These are phyloP conservation scores for Empidonax alnorum DNA, from an alignment of 2,113 vertebrate genomes.

Conservation along the genomic window DNA sequence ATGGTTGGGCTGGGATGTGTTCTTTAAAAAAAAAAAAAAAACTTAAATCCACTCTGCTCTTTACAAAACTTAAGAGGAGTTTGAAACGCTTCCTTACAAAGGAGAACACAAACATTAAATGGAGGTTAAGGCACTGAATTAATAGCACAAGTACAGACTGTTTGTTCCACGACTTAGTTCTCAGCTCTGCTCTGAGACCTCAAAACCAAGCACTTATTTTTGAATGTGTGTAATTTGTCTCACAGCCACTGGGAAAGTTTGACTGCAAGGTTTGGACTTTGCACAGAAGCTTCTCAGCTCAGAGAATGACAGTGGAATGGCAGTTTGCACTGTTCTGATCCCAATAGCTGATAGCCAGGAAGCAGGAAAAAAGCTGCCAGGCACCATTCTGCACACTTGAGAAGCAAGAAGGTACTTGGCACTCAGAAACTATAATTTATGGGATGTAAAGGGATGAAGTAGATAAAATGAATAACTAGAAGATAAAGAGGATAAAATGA, in stretches of 20 bases:
- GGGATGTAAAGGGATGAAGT: background rate
- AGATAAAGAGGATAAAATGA: background rate
- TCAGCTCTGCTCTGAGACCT: background rate
- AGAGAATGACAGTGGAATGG: background rate
- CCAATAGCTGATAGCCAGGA: background rate
- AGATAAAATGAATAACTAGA: background rate
- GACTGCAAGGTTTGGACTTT: background rate
- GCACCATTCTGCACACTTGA: background rate
- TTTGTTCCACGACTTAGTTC: background rate
- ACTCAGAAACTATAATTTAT: background rate
- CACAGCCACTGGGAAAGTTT: background rate
- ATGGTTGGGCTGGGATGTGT: fast-evolving
- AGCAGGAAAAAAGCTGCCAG: background rate
- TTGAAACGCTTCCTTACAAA: background rate
- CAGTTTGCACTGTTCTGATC: background rate
- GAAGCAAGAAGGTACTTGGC: background rate
- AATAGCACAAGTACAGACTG: background rate
- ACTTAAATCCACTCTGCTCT: background rate
- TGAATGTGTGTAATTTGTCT: background rate
- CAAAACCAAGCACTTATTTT: background rate
- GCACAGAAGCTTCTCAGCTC: background rate
- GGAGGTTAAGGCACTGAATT: background rate
- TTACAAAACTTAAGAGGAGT: background rate
- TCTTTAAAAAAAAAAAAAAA: background rate
- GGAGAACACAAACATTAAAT: background rate